phyloP scores from a whole-genome alignment of 2,888 invertebrate genomes.

The Brenthis daphne region DNA sequence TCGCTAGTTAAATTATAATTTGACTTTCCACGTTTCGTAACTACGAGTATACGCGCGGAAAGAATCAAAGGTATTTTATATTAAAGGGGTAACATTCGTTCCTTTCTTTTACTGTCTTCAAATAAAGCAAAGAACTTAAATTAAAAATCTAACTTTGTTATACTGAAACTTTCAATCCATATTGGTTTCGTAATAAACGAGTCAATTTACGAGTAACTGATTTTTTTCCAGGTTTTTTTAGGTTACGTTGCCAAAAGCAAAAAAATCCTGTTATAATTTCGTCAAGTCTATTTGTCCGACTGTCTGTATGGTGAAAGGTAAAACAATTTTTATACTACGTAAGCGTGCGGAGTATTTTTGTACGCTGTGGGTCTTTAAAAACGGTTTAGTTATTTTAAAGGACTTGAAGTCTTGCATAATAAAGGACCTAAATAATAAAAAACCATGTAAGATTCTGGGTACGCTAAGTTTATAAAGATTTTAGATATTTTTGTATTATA shows the following conservation, averaged over 20 bases:
- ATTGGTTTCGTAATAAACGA: conserved; percentile 15
- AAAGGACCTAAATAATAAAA: too few relatives aligned
- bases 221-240: too few relatives aligned
- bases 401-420: too few relatives aligned
- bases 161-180: conserved; percentile 9
- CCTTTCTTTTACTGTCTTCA: conserved; percentile 1
- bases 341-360: not conserved
- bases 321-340: too few relatives aligned
- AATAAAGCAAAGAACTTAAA: conserved; percentile 13
- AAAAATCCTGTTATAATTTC: too few relatives aligned
- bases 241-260: too few relatives aligned
- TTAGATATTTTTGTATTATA: too few relatives aligned
- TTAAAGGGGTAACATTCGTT: conserved; percentile 10
- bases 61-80: conserved; percentile 15
- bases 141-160: conserved; percentile 19
- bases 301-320: too few relatives aligned
- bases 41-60: conserved; percentile 8
- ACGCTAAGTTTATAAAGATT: too few relatives aligned
- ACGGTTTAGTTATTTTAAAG: too few relatives aligned
- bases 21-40: conserved; percentile 19
- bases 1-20: conserved; percentile 26
- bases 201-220: not conserved
- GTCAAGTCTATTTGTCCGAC: too few relatives aligned
- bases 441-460: too few relatives aligned
- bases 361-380: not conserved